phyloP scores from a whole-genome alignment of 1,140 invertebrate genomes.

The Lepidurus packardi region DNA sequence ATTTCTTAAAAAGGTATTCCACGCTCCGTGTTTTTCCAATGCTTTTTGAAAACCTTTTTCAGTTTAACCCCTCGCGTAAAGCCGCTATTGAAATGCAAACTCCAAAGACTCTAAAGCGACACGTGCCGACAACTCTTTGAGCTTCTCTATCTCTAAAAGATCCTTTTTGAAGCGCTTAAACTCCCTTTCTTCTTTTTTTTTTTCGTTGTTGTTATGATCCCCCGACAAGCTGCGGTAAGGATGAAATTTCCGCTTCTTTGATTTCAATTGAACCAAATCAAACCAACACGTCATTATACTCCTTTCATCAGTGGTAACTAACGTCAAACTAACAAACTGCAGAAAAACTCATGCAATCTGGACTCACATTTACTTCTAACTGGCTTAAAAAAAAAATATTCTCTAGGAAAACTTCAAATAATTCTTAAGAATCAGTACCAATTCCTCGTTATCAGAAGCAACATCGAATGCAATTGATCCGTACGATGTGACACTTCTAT shows the following conservation, averaged over 20 bases:
- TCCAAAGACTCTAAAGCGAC: background rate
- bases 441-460: too few relatives aligned
- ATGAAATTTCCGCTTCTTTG: slow-evolving; percentile 10
- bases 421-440: too few relatives aligned
- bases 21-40: background rate
- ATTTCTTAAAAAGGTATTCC: background rate
- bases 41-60: background rate
- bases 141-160: background rate
- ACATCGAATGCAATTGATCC: too few relatives aligned
- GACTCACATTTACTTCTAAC: too few relatives aligned
- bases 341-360: background rate
- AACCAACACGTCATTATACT: background rate
- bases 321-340: background rate
- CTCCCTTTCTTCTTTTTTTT: background rate
- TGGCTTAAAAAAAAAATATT: too few relatives aligned
- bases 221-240: background rate
- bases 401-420: too few relatives aligned
- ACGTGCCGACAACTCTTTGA: slow-evolving; percentile 14
- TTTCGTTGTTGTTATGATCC: background rate
- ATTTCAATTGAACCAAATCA: background rate
- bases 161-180: background rate
- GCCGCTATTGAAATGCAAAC: slow-evolving; percentile 4
- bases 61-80: background rate
- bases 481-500: too few relatives aligned
- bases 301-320: background rate